Evolutionary conservation across 2,113 vertebrate species (phyloP).

Genomic region (Corvus cornix): DNA sequence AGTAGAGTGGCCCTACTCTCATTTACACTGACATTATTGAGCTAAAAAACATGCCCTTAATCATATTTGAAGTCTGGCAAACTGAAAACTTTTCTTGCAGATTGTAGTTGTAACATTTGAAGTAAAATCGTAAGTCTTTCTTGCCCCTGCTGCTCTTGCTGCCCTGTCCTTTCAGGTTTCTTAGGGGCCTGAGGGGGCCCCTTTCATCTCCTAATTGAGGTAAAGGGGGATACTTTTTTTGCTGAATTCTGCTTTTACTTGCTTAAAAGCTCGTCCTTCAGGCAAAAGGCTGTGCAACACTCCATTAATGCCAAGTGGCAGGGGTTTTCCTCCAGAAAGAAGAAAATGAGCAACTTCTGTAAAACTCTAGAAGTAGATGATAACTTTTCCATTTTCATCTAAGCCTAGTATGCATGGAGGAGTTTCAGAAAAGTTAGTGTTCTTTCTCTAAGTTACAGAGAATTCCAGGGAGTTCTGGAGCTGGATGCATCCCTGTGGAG

Average conservation of each 20-base stretch:
- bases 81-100: not conserved
- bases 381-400: conserved; percentile 26
- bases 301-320: conserved; percentile 46
- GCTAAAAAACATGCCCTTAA: not conserved
- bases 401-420: not conserved
- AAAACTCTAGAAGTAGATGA: not conserved
- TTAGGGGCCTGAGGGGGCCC: not conserved
- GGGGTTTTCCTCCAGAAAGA: conserved; percentile 20
- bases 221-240: conserved; percentile 32
- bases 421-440: not conserved
- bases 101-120: not conserved
- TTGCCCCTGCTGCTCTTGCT: not conserved
- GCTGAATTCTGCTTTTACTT: conserved; percentile 50
- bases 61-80: not conserved
- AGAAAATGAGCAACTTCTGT: not conserved
- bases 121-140: not conserved
- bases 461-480: not conserved
- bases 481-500: not conserved
- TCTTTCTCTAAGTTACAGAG: not conserved
- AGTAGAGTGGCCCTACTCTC: not conserved
- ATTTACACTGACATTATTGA: not conserved
- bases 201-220: conserved; percentile 48
- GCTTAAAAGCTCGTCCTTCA: conserved; percentile 58
- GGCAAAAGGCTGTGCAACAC: conserved; percentile 30
- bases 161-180: not conserved